phyloP scores from a whole-genome alignment of 2,888 invertebrate genomes.

The Conomelus anceps region DNA sequence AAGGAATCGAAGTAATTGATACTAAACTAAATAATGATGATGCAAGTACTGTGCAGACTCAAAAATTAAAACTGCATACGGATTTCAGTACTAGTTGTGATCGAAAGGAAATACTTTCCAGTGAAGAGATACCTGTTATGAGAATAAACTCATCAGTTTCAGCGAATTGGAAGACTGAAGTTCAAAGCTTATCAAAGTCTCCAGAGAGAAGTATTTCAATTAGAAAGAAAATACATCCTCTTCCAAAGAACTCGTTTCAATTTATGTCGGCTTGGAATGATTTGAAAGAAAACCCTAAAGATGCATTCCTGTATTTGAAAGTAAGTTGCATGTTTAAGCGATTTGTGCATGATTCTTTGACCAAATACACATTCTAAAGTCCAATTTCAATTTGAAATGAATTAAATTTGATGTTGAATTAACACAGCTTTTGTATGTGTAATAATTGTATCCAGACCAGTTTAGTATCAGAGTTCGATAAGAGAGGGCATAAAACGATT shows the following conservation, averaged over 20 bases:
- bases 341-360: not conserved
- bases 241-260: conserved; percentile 58
- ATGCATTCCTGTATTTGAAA: conserved; percentile 55
- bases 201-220: not conserved
- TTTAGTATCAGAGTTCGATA: too few species aligned
- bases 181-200: not conserved
- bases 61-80: not conserved
- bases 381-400: too few species aligned
- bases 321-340: conserved; percentile 40
- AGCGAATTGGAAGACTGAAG: not conserved
- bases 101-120: not conserved
- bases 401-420: too few species aligned
- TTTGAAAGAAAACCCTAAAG: conserved; percentile 45
- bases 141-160: not conserved
- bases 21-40: conserved; percentile 36
- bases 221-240: conserved; percentile 37
- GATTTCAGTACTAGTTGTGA: too few species aligned
- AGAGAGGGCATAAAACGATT: too few species aligned
- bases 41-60: conserved; percentile 16
- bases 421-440: too few species aligned
- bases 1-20: conserved; percentile 45
- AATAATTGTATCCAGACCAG: too few species aligned
- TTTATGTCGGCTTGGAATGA: conserved; percentile 58
- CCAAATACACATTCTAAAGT: too few species aligned
- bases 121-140: not conserved